Conservation (phyloP, 2,113 vertebrate species). For the Donacobius atricapilla region DNA sequence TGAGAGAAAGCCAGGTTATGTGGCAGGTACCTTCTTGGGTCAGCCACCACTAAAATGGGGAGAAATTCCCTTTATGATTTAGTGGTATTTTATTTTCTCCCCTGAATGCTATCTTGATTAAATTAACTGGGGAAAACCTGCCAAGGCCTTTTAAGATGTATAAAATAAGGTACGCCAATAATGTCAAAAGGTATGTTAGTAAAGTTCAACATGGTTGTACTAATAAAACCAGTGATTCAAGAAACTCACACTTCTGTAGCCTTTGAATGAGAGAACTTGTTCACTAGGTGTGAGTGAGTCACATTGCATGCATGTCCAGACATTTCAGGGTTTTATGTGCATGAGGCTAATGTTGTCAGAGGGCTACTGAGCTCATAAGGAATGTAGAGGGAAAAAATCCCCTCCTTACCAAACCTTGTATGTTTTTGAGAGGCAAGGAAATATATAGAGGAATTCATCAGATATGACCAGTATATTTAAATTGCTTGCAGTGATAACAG, state of each 20-base stretch:
- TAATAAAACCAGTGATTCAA: conserved; percentile 65
- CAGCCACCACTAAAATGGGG: background rate
- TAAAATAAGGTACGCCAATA: conserved; percentile 65
- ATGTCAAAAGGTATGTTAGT: conserved; percentile 67
- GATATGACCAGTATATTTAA: conserved; percentile 49
- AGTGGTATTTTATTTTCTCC: background rate
- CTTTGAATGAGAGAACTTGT: conserved; percentile 63
- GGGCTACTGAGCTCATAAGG: conserved; percentile 3
- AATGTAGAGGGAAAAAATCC: background rate
- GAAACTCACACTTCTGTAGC: conserved; percentile 63
- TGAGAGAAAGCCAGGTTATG: background rate
- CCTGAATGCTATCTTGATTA: conserved; percentile 27
- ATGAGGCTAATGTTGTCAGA: conserved; percentile 5
- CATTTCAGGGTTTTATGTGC: conserved; percentile 52
- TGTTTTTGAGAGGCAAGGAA: conserved; percentile 23
- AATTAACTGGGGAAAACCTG: conserved; percentile 56
- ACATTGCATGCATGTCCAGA: conserved; percentile 55
- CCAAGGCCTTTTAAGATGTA: conserved; percentile 55
- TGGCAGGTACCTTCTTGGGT: background rate
- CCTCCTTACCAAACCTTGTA: background rate
- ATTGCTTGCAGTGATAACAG: conserved; percentile 50
- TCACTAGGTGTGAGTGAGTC: conserved; percentile 74
- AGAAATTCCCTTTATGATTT: conserved; percentile 62
- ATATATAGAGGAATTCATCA: conserved; percentile 62
- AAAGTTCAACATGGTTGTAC: conserved; percentile 65